A percentile compares a stretch with the other conserved stretches of the same genome.
These are phyloP conservation scores for Drosophila neocordata DNA, from an alignment of 1,140 invertebrate genomes.

Conservation along the genomic window DNA sequence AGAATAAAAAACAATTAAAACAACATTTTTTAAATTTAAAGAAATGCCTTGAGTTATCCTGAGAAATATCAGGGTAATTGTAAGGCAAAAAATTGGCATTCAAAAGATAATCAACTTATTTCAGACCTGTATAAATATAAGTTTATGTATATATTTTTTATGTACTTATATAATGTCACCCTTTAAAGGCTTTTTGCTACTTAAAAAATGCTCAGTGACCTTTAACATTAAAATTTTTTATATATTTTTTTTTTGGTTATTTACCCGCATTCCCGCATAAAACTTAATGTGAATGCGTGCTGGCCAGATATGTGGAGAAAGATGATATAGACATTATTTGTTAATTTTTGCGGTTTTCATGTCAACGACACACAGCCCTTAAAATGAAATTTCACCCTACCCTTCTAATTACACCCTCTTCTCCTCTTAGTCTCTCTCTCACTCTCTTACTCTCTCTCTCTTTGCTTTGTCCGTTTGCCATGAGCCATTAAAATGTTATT, in stretches of 20 bases:
- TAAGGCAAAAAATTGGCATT: too few relatives aligned
- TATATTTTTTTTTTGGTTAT: background rate
- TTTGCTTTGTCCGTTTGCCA: slow-evolving; percentile 9
- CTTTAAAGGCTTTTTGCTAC: too few relatives aligned
- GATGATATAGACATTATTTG: slow-evolving; percentile 8
- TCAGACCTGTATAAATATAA: too few relatives aligned
- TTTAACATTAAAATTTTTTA: background rate
- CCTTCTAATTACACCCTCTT: background rate
- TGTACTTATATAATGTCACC: accelerated
- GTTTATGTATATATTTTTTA: too few relatives aligned
- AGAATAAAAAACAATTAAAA: too few relatives aligned
- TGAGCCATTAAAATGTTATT: slow-evolving; percentile 74
- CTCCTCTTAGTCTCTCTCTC: too few relatives aligned
- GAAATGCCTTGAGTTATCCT: too few relatives aligned
- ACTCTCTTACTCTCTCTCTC: background rate
- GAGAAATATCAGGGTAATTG: too few relatives aligned
- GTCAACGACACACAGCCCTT: slow-evolving; percentile 17
- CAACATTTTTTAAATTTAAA: too few relatives aligned
- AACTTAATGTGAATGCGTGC: background rate
- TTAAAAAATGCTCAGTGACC: background rate
- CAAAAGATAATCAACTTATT: too few relatives aligned
- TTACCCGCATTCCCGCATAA: slow-evolving; percentile 5
- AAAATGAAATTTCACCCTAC: background rate
- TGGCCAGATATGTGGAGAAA: background rate
- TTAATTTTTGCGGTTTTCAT: slow-evolving; percentile 36